phyloP scores from a whole-genome alignment of 2,113 vertebrate species.

The Casuarius casuarius region DNA sequence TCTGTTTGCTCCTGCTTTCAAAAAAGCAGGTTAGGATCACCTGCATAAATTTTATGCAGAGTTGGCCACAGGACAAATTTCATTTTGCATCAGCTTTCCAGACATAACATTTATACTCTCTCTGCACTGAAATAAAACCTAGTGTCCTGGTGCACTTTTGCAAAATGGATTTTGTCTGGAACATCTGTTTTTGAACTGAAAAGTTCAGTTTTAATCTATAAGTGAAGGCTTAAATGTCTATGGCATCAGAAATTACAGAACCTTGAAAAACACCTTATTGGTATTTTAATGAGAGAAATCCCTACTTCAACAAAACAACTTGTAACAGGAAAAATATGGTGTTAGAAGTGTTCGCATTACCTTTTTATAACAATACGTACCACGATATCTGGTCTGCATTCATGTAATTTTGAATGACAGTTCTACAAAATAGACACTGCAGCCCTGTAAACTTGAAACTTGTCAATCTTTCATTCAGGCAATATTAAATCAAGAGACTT shows the following conservation, averaged over 20 bases:
- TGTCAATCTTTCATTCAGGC: too few relatives aligned
- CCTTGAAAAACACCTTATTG: too few relatives aligned
- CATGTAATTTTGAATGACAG: not conserved
- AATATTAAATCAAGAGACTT: not conserved
- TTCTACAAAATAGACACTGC: not conserved
- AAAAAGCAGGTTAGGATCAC: not conserved
- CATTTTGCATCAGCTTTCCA: not conserved
- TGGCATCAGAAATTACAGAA: not conserved
- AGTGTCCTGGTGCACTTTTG: not conserved
- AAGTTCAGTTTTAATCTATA: not conserved
- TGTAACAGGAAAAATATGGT: not conserved
- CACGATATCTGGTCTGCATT: not conserved
- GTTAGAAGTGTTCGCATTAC: not conserved
- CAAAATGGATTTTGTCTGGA: not conserved
- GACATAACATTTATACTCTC: not conserved
- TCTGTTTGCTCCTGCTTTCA: not conserved
- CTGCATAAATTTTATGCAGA: not conserved
- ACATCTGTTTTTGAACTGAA: not conserved
- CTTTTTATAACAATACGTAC: not conserved
- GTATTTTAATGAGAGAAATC: too few relatives aligned
- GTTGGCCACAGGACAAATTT: not conserved
- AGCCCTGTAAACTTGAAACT: too few relatives aligned
- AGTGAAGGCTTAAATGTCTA: not conserved
- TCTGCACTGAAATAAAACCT: not conserved
- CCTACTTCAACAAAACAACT: too few relatives aligned